These are phyloP conservation scores for Aurelia coerulea DNA, from an alignment of 30 jellyfish, hydroid and myxozoan species.

Conservation along the genomic window DNA sequence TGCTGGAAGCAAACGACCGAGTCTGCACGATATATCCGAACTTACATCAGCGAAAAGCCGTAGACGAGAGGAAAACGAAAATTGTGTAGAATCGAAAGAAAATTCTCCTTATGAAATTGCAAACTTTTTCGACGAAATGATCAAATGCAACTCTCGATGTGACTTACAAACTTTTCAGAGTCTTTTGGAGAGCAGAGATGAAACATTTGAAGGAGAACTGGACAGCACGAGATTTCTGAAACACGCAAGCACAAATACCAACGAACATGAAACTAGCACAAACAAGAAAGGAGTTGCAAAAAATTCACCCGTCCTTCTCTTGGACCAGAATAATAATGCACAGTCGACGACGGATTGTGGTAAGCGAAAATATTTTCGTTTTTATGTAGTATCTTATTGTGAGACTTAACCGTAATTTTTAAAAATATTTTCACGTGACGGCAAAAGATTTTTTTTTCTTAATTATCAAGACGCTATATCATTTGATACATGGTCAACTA, in stretches of 20 bases:
- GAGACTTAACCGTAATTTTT: too few relatives aligned
- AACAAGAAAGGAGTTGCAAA: too few relatives aligned
- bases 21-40: not conserved
- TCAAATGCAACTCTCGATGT: conserved; percentile 1
- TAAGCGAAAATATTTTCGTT: too few relatives aligned
- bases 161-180: conserved; percentile 40
- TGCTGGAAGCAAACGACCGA: not conserved
- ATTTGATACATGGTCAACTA: too few relatives aligned
- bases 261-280: not conserved
- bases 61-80: not conserved
- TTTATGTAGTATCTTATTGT: too few relatives aligned
- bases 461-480: too few relatives aligned
- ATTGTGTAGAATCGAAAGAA: not conserved
- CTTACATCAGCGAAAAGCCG: not conserved
- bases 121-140: conserved; percentile 28
- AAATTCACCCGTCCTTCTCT: too few relatives aligned
- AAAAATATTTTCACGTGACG: too few relatives aligned
- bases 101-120: conserved; percentile 8
- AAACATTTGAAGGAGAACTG: not conserved
- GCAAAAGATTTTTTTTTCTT: too few relatives aligned
- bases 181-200: conserved; percentile 35
- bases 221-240: conserved; percentile 10
- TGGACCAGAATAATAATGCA: too few relatives aligned
- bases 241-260: conserved; percentile 33
- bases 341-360: too few relatives aligned